Conservation (phyloP, 2,888 invertebrate species). For the Napeogenes inachia region DNA sequence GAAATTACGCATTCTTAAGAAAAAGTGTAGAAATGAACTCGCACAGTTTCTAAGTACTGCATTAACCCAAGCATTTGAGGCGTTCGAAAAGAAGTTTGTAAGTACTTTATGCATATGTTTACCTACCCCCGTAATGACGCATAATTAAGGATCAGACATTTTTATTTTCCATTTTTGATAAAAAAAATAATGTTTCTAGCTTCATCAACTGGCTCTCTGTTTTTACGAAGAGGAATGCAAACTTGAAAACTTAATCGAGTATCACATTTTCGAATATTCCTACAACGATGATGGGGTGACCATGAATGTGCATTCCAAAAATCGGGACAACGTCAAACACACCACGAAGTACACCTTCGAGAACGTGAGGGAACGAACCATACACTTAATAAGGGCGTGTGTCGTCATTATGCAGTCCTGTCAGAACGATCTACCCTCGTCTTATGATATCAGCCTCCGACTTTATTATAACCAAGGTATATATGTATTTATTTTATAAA, state of each 20-base stretch:
- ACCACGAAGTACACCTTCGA: slow-evolving; percentile 44
- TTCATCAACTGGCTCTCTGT: slow-evolving; percentile 58
- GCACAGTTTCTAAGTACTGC: slow-evolving; percentile 58
- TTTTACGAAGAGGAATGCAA: slow-evolving; percentile 57
- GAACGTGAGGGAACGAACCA: slow-evolving; percentile 44
- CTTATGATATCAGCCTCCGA: slow-evolving; percentile 51
- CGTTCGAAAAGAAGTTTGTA: slow-evolving; percentile 67
- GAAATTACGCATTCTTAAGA: slow-evolving; percentile 51
- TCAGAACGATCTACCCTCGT: slow-evolving; percentile 37
- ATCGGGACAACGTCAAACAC: slow-evolving; percentile 31
- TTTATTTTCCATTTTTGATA: background rate
- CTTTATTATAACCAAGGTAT: slow-evolving; percentile 64
- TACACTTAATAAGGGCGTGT: slow-evolving; percentile 45
- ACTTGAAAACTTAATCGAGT: slow-evolving; percentile 56
- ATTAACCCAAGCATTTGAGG: slow-evolving; percentile 58
- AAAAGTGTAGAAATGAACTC: slow-evolving; percentile 51
- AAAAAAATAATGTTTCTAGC: slow-evolving; percentile 37
- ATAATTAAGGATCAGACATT: no score
- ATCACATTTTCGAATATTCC: slow-evolving; percentile 56
- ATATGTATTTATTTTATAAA: background rate
- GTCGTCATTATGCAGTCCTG: slow-evolving; percentile 45
- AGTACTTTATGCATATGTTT: slow-evolving; percentile 31
- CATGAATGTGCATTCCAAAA: slow-evolving; percentile 46
- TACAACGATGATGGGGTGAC: slow-evolving; percentile 48
- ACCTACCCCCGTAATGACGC: no score